A percentile compares a stretch with the other conserved stretches of the same genome.
Evolutionary conservation across 2,113 vertebrate genomes (phyloP).

Genomic region (human): DNA sequence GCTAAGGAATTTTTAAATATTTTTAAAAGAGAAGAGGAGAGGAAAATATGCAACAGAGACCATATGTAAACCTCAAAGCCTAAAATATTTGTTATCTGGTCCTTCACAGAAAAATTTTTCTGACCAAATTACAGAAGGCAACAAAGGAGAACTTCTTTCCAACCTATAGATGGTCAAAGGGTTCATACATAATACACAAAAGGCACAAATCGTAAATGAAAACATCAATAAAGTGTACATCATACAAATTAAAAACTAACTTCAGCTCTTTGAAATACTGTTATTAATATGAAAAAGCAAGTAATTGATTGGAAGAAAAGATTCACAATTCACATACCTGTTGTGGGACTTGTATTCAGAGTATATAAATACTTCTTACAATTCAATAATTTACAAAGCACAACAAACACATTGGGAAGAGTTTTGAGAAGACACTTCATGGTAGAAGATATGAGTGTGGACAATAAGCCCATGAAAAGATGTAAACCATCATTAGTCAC

Average conservation of each 20-base stretch:
- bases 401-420: not conserved
- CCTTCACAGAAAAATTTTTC: not conserved
- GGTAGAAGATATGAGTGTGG: not conserved
- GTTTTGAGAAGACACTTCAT: not conserved
- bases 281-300: not conserved
- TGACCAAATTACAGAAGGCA: not conserved
- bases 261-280: not conserved
- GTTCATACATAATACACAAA: not conserved
- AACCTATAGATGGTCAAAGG: not conserved
- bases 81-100: not conserved
- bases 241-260: not conserved
- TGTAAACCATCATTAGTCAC: not conserved
- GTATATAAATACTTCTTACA: not conserved
- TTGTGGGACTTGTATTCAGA: not conserved
- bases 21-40: not conserved
- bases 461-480: not conserved
- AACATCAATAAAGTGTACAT: not conserved
- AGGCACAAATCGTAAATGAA: not conserved
- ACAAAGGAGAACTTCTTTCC: not conserved
- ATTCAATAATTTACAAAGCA: not conserved
- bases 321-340: not conserved
- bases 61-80: not conserved
- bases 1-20: not conserved
- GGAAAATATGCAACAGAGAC: not conserved
- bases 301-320: not conserved